Evolutionary conservation across 2,888 invertebrate species (phyloP), one percentile per base, ranked within the genome.

Genomic region (Pammene aurita): DNA sequence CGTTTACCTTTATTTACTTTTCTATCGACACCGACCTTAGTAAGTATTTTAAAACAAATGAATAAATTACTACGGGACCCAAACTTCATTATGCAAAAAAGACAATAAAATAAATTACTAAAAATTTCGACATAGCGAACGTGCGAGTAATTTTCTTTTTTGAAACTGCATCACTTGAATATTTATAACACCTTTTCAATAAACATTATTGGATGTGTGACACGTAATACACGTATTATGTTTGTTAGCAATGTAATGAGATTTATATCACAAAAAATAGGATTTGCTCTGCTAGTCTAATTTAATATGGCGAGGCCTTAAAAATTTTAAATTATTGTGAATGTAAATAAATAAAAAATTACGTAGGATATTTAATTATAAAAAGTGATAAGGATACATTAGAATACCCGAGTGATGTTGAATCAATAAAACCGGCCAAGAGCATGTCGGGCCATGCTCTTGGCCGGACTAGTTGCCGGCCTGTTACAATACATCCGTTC

Each of bases 221-320:
- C 56, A 57, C 50, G 67, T 57, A 63, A n/a, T n/a, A n/a, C n/a
- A n/a, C 2, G 26, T 26, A 26, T 57, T 67, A 62, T 42, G 26
- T 56, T 62, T 62, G 67, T 67, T 63, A 67, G 48, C 13, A 7
- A 13, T 56, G 42, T 67, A 67, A 67, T 67, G 56, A 62, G 67
- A 67, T 67, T 67, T 67, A 56, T 34, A 48, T 62, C 55, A 62
- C 48, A 46, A 26, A 62, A 67, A 50, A 67, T 56, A 62, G 48
- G 56, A 62, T 57, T 67, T 56, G 7, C 14, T 41, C 26, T 2
- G 14, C 26, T 26, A 14, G 42, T 55, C 41, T 62, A 50, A 57
- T 18, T 50, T 35, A 34, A 50, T 56, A 10, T 18, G 11, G 34
- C 62, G 7, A 10, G 48, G 50, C 42, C n/a, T 50, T 48, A 26